Evolutionary conservation across 2,113 vertebrate species (phyloP).

Genomic region (Leptocoma aspasia): DNA sequence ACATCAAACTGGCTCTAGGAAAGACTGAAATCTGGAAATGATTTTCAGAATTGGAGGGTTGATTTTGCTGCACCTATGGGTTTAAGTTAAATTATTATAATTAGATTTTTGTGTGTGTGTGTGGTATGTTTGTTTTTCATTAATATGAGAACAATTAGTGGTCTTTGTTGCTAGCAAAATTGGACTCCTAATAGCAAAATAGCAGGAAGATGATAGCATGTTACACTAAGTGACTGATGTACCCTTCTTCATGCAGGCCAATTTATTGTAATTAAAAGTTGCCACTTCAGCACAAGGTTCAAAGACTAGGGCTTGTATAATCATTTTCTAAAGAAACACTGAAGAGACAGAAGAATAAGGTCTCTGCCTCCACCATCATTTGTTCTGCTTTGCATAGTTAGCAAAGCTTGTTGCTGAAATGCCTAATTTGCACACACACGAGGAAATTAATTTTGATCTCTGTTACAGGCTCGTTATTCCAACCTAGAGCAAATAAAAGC

Average conservation of each 20-base stretch:
- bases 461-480: neutral
- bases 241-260: neutral
- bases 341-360: neutral
- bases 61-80: neutral
- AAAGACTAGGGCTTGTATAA: constrained; percentile 27
- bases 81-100: neutral
- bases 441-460: constrained; percentile 30
- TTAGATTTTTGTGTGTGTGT: neutral
- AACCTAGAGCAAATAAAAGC: neutral
- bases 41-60: neutral
- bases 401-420: neutral
- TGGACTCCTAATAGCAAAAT: neutral
- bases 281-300: constrained; percentile 4
- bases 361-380: neutral
- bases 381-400: neutral
- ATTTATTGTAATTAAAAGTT: constrained; percentile 44
- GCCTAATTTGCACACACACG: neutral
- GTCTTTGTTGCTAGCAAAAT: neutral
- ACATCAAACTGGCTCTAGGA: neutral
- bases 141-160: neutral
- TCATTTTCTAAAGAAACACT: constrained; percentile 21
- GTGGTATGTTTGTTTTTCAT: neutral
- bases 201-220: neutral
- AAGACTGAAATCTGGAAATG: neutral
- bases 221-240: neutral